Conservation (phyloP, 2,888 invertebrate genomes). For the Glaucopsyche alexis region DNA sequence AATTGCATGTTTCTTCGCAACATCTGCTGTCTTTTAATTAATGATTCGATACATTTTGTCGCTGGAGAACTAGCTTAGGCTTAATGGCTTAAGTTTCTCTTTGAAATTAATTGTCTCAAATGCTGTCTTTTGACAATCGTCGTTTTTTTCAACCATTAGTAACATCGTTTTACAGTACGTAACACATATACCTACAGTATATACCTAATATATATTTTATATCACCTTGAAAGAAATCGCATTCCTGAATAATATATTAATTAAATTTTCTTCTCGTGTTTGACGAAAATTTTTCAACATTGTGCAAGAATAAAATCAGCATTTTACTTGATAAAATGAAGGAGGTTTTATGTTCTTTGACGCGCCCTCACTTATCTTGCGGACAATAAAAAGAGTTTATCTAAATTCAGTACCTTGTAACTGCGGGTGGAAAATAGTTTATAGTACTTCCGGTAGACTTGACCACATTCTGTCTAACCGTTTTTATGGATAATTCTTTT, state of each 20-base stretch:
- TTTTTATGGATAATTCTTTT: too few species aligned
- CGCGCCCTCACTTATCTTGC: constrained; percentile 22
- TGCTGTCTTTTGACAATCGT: too few species aligned
- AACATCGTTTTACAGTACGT: too few species aligned
- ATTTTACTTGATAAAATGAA: constrained; percentile 14
- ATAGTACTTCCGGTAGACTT: neutral
- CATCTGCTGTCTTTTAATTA: constrained; percentile 71
- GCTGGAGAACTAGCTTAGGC: too few species aligned
- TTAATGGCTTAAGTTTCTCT: neutral
- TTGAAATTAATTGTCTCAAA: constrained; percentile 14
- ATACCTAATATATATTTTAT: too few species aligned
- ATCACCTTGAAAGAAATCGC: neutral
- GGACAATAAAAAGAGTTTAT: constrained; percentile 20
- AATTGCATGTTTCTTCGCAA: constrained; percentile 64
- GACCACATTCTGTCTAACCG: too few species aligned
- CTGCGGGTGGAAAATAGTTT: constrained; percentile 7
- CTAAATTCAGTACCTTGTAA: constrained; percentile 12
- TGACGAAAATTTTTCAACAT: neutral
- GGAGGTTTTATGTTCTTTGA: constrained; percentile 10
- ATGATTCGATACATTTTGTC: constrained; percentile 44
- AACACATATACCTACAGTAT: too few species aligned
- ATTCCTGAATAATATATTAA: neutral
- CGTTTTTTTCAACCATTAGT: too few species aligned
- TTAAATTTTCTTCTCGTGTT: neutral
- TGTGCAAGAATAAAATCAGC: constrained; percentile 16